A percentile compares a stretch with the other conserved stretches of the same genome.
Evolutionary conservation across 2,113 vertebrate genomes (phyloP).

Genomic region (Engraulis encrasicolus): DNA sequence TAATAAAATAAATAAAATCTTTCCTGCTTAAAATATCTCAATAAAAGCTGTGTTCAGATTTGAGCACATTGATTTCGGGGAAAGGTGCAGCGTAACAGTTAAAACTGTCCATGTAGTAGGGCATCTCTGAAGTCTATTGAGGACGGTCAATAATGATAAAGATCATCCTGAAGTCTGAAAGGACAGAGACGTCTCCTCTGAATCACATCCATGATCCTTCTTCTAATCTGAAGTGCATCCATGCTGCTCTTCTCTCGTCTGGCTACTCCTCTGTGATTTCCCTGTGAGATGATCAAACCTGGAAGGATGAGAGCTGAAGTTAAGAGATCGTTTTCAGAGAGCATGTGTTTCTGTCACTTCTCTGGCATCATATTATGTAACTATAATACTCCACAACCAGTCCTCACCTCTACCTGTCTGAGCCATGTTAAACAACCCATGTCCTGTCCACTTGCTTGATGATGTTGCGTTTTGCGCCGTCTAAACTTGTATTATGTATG

Average conservation of each 20-base stretch:
- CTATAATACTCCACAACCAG: too few species aligned
- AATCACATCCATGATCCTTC: neutral
- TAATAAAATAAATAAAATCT: neutral
- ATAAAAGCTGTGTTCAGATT: neutral
- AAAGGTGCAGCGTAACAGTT: neutral
- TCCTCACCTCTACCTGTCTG: too few species aligned
- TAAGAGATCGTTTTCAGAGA: neutral
- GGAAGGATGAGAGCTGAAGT: neutral
- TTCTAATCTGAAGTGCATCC: neutral
- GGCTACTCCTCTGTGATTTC: neutral
- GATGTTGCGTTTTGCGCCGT: too few species aligned
- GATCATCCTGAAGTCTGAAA: neutral
- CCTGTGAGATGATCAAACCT: neutral
- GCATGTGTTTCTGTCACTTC: neutral
- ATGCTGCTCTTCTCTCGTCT: neutral
- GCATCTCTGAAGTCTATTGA: neutral
- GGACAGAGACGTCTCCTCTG: neutral
- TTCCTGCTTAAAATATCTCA: neutral
- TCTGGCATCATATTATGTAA: too few species aligned
- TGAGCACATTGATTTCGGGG: neutral
- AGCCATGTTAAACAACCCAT: too few species aligned
- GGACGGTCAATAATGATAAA: too few species aligned
- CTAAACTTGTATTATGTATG: too few species aligned
- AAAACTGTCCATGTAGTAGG: neutral
- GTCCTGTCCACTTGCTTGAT: too few species aligned